These are phyloP conservation scores for Takifugu bimaculatus DNA, from an alignment of 2,113 vertebrate species.

Conservation along the genomic window DNA sequence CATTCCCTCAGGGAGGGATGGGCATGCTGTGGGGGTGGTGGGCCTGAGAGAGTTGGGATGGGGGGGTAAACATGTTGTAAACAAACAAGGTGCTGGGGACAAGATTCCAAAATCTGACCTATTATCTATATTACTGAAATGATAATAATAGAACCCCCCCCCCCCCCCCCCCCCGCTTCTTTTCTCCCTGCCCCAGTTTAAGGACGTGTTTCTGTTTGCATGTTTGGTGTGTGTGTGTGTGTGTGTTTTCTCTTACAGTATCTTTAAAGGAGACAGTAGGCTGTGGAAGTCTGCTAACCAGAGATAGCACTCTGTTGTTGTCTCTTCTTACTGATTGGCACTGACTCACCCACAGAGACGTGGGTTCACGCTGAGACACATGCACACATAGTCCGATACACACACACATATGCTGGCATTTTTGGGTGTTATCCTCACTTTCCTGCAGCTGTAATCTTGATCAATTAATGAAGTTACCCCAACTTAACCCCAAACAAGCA, in stretches of 20 bases:
- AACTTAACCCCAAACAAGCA: too few species aligned
- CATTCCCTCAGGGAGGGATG: constrained; percentile 32
- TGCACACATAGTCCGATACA: neutral
- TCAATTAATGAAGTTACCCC: too few species aligned
- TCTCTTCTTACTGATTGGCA: constrained; percentile 48
- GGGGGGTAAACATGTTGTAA: constrained; percentile 38
- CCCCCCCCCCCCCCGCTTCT: constrained; percentile 21
- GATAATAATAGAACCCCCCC: constrained; percentile 31
- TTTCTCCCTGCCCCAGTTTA: constrained; percentile 32
- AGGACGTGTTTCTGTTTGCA: constrained; percentile 7
- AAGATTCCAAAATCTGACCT: constrained; percentile 43
- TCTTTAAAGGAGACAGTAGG: constrained; percentile 33
- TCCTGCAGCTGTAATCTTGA: too few species aligned
- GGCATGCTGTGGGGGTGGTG: neutral
- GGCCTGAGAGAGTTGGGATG: neutral
- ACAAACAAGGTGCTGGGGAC: constrained; percentile 33
- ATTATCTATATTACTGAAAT: constrained; percentile 59
- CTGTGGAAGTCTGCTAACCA: constrained; percentile 45
- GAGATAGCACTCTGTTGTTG: constrained; percentile 59
- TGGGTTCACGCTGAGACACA: constrained; percentile 16
- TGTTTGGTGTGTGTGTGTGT: constrained; percentile 6
- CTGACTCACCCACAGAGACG: constrained; percentile 32
- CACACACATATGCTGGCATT: neutral
- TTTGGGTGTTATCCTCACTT: too few species aligned
- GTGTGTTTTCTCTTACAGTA: neutral